These are phyloP conservation scores for Tichodroma muraria DNA, from an alignment of 2,113 vertebrate species.

Conservation along the genomic window DNA sequence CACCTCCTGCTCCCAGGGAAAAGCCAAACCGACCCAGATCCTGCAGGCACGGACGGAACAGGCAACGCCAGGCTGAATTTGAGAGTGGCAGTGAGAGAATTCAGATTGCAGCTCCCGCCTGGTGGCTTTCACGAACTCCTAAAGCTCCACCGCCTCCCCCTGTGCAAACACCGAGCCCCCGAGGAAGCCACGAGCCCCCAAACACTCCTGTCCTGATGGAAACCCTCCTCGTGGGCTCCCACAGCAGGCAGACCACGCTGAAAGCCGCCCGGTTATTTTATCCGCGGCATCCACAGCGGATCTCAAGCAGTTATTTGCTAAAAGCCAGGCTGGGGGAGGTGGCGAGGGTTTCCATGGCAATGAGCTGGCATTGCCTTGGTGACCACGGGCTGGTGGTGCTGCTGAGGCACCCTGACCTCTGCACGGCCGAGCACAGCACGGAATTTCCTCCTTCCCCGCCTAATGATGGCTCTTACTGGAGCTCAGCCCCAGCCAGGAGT, in stretches of 20 bases:
- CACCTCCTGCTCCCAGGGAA: not conserved
- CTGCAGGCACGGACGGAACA: not conserved
- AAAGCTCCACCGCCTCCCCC: not conserved
- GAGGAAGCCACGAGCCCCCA: not conserved
- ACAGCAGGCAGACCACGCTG: fast-evolving
- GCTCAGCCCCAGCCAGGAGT: not conserved
- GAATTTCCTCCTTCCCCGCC: not conserved
- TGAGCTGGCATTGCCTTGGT: conserved; percentile 24
- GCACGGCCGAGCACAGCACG: not conserved
- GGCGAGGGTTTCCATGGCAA: conserved; percentile 36
- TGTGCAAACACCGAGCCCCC: not conserved
- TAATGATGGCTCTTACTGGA: not conserved
- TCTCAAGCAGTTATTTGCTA: not conserved
- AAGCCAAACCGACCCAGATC: not conserved
- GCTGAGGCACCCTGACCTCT: not conserved
- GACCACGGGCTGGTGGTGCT: not conserved
- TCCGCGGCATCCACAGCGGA: not conserved
- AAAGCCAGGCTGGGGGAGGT: not conserved
- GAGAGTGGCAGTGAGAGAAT: not conserved
- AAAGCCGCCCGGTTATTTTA: not conserved
- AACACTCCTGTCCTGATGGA: not conserved
- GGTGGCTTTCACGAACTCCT: not conserved
- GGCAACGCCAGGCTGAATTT: not conserved
- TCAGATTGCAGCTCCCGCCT: not conserved
- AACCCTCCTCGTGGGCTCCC: not conserved